These are phyloP conservation scores for Psilanteris sp. DNA, from an alignment of 1,140 invertebrate species.

Conservation along the genomic window DNA sequence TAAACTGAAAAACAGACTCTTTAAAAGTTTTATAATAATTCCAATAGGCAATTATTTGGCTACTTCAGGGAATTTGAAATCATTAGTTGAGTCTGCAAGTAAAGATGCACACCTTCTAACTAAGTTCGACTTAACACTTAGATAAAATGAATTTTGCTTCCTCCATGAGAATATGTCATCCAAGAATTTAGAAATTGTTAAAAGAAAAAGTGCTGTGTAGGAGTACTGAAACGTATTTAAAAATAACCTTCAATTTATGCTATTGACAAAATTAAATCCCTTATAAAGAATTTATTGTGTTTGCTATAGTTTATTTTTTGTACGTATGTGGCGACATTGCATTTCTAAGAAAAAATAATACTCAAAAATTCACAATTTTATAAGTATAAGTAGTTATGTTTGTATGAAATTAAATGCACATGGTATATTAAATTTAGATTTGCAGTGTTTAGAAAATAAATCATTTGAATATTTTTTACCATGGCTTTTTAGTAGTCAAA, in stretches of 20 bases:
- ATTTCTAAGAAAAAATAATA: neutral
- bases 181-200: conserved; percentile 3
- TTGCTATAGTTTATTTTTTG: too few relatives aligned
- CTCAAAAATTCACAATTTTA: neutral
- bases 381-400: conserved; percentile 5
- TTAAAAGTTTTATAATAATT: conserved; percentile 36
- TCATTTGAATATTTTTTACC: conserved; percentile 14
- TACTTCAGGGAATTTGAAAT: conserved; percentile 10
- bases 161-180: conserved; percentile 21
- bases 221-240: neutral
- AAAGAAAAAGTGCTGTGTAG: neutral
- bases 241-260: too few relatives aligned
- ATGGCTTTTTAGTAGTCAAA: conserved; percentile 37
- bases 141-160: conserved; percentile 51
- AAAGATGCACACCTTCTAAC: conserved; percentile 45
- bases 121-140: conserved; percentile 13
- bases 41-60: conserved; percentile 21
- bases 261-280: too few relatives aligned
- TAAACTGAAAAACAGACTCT: conserved; percentile 24
- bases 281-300: too few relatives aligned
- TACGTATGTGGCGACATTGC: neutral
- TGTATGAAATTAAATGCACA: neutral
- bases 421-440: neutral
- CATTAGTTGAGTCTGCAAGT: neutral
- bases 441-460: neutral